Evolutionary conservation across 2,888 invertebrate species (phyloP), one percentile per base, ranked within the genome.

Genomic region (Subacronicta megacephala): DNA sequence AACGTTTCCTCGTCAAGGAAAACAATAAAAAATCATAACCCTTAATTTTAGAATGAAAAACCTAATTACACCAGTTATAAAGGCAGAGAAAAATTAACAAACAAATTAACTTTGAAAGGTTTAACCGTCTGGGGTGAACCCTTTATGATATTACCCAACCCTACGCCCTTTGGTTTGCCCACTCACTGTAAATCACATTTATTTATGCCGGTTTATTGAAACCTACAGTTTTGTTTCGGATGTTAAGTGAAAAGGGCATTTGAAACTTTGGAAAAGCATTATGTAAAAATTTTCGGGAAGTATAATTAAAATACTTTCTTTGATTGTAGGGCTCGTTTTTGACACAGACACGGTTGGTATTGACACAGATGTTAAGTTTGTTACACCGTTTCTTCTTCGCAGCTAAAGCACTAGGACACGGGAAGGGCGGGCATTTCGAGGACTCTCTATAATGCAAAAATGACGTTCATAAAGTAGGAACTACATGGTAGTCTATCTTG

Each of bases 91-190:
- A 90, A 89, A 92, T 91, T 90, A 90, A 85, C 80, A 82, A 85
- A 83, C 87, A 88, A 92, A 93, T 92, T 91, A 90, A 85, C 85
- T 81, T 84, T 89, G 92, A 92, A 88, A 79, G 88, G 87, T 82
- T 87, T 84, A 89, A 87, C 82, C 84, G 77, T 69, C 74, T 67
- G 73, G 82, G 81, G 84, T 77, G 78, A 87, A 82, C 84, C 88
- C 84, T 90, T 92, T 89, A 90, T 87, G 87, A 89, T 88, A 90
- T 88, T 83, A 89, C 78, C 85, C 85, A 80, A 83, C 88, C 82
- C 81, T 73, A 71, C 75, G 67, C 72, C 80, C 81, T 69, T 64
- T 66, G 69, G 70, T 67, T 75, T 62, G 53, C 58, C 58, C 68
- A 71, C 72, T 81, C 77, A 71, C 79, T 79, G 72, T 75, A 76